Percentiles rank a stretch among this genome's conserved stretches.
These are phyloP conservation scores for Dendrolimus houi DNA, from an alignment of 2,888 invertebrate genomes.

Conservation along the genomic window DNA sequence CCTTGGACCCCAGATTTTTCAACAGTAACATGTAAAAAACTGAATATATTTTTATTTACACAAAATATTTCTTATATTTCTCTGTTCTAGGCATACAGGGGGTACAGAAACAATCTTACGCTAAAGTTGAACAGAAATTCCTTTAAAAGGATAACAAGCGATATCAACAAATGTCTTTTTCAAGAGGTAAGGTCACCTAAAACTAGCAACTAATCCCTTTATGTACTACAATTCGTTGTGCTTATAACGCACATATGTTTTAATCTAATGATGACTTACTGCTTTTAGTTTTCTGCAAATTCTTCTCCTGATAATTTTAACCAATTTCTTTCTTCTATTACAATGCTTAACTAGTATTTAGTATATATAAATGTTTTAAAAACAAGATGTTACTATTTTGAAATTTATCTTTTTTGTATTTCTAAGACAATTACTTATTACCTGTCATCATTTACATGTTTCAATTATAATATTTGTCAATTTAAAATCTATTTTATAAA, in stretches of 20 bases:
- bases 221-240: constrained; percentile 55
- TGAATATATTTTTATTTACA: constrained; percentile 37
- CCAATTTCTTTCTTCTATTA: neutral
- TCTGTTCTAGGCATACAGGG: constrained; percentile 48
- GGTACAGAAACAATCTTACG: constrained; percentile 51
- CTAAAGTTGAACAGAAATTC: constrained; percentile 56
- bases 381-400: too few relatives aligned
- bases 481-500: constrained; percentile 28
- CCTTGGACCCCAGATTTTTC: constrained; percentile 64
- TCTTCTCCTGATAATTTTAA: neutral
- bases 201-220: constrained; percentile 47
- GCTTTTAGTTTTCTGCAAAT: neutral
- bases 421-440: too few relatives aligned
- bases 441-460: too few relatives aligned
- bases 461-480: constrained; percentile 25
- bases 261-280: constrained; percentile 10
- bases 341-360: too few relatives aligned
- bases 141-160: constrained; percentile 72
- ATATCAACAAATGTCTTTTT: constrained; percentile 61
- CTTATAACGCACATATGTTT: constrained; percentile 34
- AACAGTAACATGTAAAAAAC: constrained; percentile 60
- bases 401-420: too few relatives aligned
- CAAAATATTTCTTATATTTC: constrained; percentile 49
- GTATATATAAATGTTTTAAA: too few relatives aligned
- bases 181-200: constrained; percentile 52